Conservation (phyloP, 2,113 vertebrate genomes). For the Gopherus flavomarginatus region DNA sequence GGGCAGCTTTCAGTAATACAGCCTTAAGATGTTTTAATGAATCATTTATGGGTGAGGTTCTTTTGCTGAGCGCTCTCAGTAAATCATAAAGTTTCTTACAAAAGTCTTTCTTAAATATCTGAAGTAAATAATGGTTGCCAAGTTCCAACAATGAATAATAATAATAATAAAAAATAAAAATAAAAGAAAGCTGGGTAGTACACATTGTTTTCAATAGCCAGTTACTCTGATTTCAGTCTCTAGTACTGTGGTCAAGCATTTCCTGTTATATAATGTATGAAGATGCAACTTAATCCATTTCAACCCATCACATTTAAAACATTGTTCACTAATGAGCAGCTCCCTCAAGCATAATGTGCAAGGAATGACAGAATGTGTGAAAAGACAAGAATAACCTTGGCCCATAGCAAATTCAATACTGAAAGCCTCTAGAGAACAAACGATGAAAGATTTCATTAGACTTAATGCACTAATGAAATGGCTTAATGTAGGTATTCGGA, state of each 20-base stretch:
- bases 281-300: slow-evolving; percentile 20
- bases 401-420: slow-evolving; percentile 46
- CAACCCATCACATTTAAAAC: slow-evolving; percentile 14
- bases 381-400: slow-evolving; percentile 59
- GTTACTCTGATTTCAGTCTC: slow-evolving; percentile 16
- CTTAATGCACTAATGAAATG: slow-evolving; percentile 59
- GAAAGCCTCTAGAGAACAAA: slow-evolving; percentile 32
- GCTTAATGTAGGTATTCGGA: slow-evolving; percentile 57
- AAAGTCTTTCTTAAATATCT: neutral
- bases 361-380: slow-evolving; percentile 53
- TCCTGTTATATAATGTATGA: neutral
- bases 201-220: neutral
- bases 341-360: slow-evolving; percentile 23
- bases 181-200: neutral
- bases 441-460: slow-evolving; percentile 68
- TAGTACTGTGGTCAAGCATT: neutral
- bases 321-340: neutral
- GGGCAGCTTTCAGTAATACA: neutral
- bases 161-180: neutral
- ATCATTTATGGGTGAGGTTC: neutral
- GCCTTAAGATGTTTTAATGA: neutral
- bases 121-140: neutral
- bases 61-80: neutral
- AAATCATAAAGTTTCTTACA: neutral
- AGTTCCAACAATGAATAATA: neutral